phyloP scores from a whole-genome alignment of 2,113 vertebrate species.

The Tautogolabrus adspersus region DNA sequence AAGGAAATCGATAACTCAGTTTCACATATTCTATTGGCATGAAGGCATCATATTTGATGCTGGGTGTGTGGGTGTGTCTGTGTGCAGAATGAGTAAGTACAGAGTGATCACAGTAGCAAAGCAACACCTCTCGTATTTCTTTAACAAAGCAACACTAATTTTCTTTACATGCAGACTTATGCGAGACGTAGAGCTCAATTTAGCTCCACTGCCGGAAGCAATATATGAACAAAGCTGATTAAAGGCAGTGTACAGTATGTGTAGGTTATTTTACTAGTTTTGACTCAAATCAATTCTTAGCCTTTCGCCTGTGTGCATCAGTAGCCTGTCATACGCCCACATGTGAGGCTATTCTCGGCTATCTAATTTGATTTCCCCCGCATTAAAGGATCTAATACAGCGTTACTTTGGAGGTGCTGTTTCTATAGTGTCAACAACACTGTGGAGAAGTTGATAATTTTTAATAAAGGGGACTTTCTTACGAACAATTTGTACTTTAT shows the following conservation, averaged over 20 bases:
- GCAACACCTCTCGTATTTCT: background rate
- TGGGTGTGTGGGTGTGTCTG: constrained; percentile 25
- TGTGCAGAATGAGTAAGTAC: constrained; percentile 8
- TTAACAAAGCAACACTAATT: background rate
- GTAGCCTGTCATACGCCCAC: constrained; percentile 28
- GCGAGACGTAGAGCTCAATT: background rate
- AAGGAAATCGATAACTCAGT: constrained; percentile 17
- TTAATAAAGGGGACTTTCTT: background rate
- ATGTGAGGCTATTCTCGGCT: constrained; percentile 18
- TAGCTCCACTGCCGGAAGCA: background rate
- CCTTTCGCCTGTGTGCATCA: constrained; percentile 27
- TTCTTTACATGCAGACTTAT: constrained; percentile 7
- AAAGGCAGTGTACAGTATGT: constrained; percentile 22
- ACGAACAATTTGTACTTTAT: background rate
- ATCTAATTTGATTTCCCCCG: constrained; percentile 12
- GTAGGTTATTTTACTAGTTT: constrained; percentile 15
- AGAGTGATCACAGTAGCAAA: background rate
- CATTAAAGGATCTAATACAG: background rate
- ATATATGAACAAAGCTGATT: background rate
- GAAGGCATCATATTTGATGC: constrained; percentile 22
- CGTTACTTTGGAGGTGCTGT: background rate
- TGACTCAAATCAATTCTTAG: constrained; percentile 33
- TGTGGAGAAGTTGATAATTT: background rate
- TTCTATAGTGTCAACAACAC: background rate
- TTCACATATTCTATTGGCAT: background rate